Percentiles rank a stretch among this genome's conserved stretches.
These are phyloP conservation scores for Dyspetes luteomarginatus DNA, from an alignment of 2,888 invertebrate species.

Conservation along the genomic window DNA sequence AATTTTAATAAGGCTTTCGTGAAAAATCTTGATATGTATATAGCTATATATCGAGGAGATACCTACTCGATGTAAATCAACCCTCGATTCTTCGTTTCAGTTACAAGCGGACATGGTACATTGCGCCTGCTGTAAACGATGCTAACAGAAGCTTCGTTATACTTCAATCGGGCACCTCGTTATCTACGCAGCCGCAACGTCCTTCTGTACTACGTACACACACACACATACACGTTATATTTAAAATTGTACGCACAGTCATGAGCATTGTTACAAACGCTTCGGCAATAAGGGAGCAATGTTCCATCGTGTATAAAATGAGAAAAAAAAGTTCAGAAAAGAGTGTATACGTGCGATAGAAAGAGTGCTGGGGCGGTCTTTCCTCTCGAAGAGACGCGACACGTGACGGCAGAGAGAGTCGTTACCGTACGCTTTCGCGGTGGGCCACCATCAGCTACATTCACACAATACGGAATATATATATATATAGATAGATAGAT, in stretches of 20 bases:
- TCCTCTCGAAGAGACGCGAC: constrained; percentile 42
- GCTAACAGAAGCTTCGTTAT: constrained; percentile 54
- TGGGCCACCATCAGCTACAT: constrained; percentile 14
- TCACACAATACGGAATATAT: constrained; percentile 12
- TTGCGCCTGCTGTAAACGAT: too few relatives aligned
- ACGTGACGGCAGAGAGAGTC: constrained; percentile 51
- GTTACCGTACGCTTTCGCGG: constrained; percentile 42
- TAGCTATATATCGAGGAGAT: too few relatives aligned
- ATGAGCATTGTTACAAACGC: constrained; percentile 56
- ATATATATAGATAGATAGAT: background rate
- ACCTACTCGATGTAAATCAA: constrained; percentile 13
- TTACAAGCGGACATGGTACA: background rate
- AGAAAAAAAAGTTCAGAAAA: constrained; percentile 25
- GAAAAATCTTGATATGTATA: background rate
- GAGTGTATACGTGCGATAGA: constrained; percentile 5
- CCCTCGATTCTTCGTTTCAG: constrained; percentile 20
- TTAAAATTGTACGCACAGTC: constrained; percentile 48
- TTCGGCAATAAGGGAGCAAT: too few relatives aligned
- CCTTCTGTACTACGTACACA: background rate
- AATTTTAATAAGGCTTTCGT: background rate
- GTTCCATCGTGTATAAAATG: too few relatives aligned
- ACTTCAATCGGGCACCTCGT: constrained; percentile 55
- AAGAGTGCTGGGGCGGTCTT: constrained; percentile 43
- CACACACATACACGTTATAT: background rate
- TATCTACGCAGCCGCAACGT: constrained; percentile 19